These are phyloP conservation scores for Stenodema calcarata DNA, from an alignment of 2,888 invertebrate genomes.

Conservation along the genomic window DNA sequence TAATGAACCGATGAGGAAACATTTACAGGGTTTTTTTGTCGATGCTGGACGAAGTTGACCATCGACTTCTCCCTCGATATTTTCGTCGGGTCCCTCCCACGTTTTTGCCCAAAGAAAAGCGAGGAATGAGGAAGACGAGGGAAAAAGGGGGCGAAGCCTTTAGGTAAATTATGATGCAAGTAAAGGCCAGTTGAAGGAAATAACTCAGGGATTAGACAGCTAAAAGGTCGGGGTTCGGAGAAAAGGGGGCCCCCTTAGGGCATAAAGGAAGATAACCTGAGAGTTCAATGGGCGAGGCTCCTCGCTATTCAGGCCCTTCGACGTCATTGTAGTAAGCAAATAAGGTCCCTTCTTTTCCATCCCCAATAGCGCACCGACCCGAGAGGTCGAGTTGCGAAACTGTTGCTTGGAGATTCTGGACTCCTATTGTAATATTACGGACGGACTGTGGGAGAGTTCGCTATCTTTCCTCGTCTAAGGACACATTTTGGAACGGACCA, in stretches of 20 bases:
- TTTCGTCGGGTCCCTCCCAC: not conserved
- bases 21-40: too few relatives aligned
- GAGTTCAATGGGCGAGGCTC: slow-evolving; percentile 18
- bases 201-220: slow-evolving; percentile 41
- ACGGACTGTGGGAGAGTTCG: not conserved
- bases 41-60: too few relatives aligned
- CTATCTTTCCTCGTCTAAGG: not conserved
- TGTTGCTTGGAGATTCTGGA: slow-evolving; percentile 7
- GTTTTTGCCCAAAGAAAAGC: not conserved
- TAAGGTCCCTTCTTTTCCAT: not conserved
- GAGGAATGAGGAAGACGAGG: slow-evolving; percentile 25
- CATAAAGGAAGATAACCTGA: slow-evolving; percentile 34
- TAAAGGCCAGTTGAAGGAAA: slow-evolving; percentile 35
- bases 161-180: slow-evolving; percentile 35
- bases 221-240: slow-evolving; percentile 32
- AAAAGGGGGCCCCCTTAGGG: not conserved
- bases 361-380: slow-evolving; percentile 6
- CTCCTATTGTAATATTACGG: not conserved
- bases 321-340: slow-evolving; percentile 28
- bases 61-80: too few relatives aligned
- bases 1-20: too few relatives aligned
- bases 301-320: not conserved
- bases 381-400: slow-evolving; percentile 22
- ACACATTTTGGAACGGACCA: not conserved
- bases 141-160: not conserved